A percentile compares a stretch with the other conserved stretches of the same genome.
These are phyloP conservation scores for Tursiops truncatus DNA, from an alignment of 2,113 vertebrate genomes.

Conservation along the genomic window DNA sequence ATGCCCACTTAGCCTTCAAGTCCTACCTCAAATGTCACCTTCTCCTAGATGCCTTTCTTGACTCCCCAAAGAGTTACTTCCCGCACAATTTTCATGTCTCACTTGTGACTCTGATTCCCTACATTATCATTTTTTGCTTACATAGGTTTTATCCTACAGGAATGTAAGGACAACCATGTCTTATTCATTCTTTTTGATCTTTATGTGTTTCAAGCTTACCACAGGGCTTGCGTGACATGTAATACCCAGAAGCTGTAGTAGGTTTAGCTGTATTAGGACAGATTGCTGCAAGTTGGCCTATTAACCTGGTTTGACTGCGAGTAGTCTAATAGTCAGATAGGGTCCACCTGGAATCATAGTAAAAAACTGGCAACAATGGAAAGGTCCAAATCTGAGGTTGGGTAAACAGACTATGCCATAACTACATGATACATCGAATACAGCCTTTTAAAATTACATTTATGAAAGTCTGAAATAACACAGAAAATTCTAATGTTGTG, in stretches of 20 bases:
- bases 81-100: background rate
- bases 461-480: background rate
- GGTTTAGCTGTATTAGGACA: background rate
- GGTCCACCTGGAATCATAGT: background rate
- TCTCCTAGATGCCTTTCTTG: background rate
- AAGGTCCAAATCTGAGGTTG: background rate
- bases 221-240: background rate
- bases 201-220: background rate
- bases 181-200: background rate
- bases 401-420: background rate
- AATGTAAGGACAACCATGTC: background rate
- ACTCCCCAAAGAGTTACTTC: background rate
- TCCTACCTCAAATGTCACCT: background rate
- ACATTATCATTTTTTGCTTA: background rate
- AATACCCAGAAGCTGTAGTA: background rate
- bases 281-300: background rate
- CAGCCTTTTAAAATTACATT: background rate
- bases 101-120: background rate
- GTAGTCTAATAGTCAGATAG: background rate
- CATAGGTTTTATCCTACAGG: background rate
- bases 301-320: background rate
- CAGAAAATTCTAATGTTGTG: background rate
- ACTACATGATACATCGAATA: background rate
- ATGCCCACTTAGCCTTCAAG: background rate
- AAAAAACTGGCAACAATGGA: background rate